A percentile compares a stretch with the other conserved stretches of the same genome.
Evolutionary conservation across 2,113 vertebrate genomes (phyloP).

Genomic region (Otus sunia): DNA sequence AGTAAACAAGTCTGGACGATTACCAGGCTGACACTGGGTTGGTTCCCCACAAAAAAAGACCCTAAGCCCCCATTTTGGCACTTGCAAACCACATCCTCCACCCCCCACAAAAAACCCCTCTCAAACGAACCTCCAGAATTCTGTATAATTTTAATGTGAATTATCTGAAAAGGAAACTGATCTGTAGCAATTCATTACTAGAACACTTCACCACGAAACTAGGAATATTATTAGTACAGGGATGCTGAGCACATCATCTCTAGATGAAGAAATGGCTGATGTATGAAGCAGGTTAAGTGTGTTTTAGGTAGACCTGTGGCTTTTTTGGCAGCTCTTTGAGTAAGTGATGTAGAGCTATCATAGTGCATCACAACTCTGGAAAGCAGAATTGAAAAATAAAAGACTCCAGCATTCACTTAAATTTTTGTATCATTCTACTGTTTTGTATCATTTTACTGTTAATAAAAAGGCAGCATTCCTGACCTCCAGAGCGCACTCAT

Average conservation of each 20-base stretch:
- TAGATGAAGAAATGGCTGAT: not conserved
- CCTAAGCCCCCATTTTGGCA: not conserved
- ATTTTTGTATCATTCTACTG: not conserved
- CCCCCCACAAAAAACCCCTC: accelerated
- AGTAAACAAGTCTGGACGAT: too few relatives aligned
- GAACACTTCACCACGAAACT: not conserved
- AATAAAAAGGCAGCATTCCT: not conserved
- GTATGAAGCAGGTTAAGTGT: not conserved
- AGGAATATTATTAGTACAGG: accelerated
- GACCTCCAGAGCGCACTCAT: accelerated
- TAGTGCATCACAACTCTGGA: not conserved
- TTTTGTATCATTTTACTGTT: too few relatives aligned
- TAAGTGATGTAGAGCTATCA: not conserved
- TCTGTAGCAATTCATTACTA: not conserved
- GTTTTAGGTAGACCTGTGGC: not conserved
- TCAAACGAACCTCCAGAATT: not conserved
- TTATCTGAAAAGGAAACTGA: not conserved
- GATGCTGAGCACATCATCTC: not conserved
- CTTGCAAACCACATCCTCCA: accelerated
- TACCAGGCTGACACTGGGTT: not conserved
- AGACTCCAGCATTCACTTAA: not conserved
- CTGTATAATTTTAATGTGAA: accelerated
- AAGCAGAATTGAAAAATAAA: not conserved
- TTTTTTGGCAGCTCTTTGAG: not conserved
- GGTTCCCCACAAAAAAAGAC: not conserved